Conservation (phyloP, 2,888 invertebrate species). For the Scaptomyza flava region DNA sequence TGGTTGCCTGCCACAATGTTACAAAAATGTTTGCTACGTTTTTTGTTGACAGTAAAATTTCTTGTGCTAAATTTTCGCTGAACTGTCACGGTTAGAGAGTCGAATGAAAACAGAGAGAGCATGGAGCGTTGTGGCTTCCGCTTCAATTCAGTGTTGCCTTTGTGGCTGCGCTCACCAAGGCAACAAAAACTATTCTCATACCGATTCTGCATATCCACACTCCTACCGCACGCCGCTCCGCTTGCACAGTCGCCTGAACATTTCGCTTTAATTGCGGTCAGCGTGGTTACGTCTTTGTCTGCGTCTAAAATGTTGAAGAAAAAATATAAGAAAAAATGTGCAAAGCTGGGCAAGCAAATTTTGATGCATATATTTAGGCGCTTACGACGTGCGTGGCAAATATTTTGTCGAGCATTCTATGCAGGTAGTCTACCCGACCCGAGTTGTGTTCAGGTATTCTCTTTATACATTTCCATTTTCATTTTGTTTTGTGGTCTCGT, state of each 20-base stretch:
- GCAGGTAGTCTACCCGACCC: constrained; percentile 20
- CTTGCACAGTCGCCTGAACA: constrained; percentile 37
- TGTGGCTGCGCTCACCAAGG: constrained; percentile 54
- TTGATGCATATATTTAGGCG: constrained; percentile 63
- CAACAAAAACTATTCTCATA: constrained; percentile 44
- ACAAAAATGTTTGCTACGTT: constrained; percentile 34
- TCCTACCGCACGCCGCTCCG: not conserved
- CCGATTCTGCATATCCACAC: constrained; percentile 19
- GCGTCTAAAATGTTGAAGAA: constrained; percentile 26
- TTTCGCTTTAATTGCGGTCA: constrained; percentile 74
- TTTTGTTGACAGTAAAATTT: constrained; percentile 64
- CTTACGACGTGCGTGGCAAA: constrained; percentile 26
- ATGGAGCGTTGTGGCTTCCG: constrained; percentile 14
- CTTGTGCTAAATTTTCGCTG: constrained; percentile 66
- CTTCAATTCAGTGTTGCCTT: constrained; percentile 25
- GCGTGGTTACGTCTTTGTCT: constrained; percentile 66
- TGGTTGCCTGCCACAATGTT: constrained; percentile 18
- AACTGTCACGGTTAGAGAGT: constrained; percentile 53
- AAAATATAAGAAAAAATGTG: constrained; percentile 30
- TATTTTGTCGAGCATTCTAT: constrained; percentile 44
- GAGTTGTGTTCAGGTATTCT: constrained; percentile 26
- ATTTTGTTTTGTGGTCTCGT: constrained; percentile 40
- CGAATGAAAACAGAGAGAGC: not conserved
- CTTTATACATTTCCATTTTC: constrained; percentile 17
- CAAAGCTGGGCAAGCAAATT: constrained; percentile 46